Evolutionary conservation across 2,888 invertebrate species (phyloP), one percentile per base, ranked within the genome.

Genomic region (Drosophila neoperkinsi): DNA sequence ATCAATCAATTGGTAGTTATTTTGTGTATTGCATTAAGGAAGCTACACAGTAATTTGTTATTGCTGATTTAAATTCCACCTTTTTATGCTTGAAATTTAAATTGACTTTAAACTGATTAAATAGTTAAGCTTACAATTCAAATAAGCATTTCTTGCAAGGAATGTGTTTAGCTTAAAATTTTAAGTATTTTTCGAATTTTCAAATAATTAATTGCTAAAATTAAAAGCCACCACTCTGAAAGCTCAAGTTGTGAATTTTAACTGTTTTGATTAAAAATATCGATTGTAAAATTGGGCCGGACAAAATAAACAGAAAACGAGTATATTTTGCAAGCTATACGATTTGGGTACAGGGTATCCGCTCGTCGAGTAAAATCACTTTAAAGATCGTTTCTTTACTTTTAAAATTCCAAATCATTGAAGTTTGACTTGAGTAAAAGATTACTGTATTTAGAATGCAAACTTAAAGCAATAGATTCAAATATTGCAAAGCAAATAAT

Each of bases 1-100:
- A 71, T 74, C 62, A 77, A 64, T 87, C 85, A 75, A 52, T 43
- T 59, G n/a, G 34, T 33, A 58, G 41, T 58, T 69, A 38, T 18
- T 25, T 25, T 25, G 46, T 46, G 46, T 9, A 9, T 21, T 46
- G 46, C 46, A 16, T 43, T 21, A 43, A 25, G 21, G 16, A 46
- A 46, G 25, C 46, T 52, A 28, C 3, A 36, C 18, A 53, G 13
- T 30, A 34, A 33, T 55, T 34, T 18, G 34, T 36, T 21, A 0
- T 34, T 46, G 16, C 46, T 16, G 21, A 46, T 46, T 21, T 46
- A 46, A 46, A 21, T 46, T 16, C 16, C 4, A 16, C 16, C 21
- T 16, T 46, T 25, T 46, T 33, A 16, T 25, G 16, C 10, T 16
- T 34, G 10, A 25, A 25, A 18, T 33, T 53, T 10, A 16, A 18